phyloP scores from a whole-genome alignment of 1,140 invertebrate genomes.

The Drosophila lowei region DNA sequence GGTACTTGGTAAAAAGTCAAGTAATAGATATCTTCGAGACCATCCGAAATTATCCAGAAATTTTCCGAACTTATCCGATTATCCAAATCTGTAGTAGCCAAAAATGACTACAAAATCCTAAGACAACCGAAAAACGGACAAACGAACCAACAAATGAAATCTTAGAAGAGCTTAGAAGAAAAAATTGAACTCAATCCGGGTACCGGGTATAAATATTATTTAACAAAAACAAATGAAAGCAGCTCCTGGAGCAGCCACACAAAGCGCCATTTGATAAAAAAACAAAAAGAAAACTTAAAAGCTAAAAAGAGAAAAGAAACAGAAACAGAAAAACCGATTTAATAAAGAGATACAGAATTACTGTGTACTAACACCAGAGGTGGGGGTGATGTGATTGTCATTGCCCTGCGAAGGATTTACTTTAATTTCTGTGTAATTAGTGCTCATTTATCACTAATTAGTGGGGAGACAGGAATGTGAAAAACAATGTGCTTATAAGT shows the following conservation, averaged over 20 bases:
- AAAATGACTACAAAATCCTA: neutral
- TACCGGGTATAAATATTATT: conserved; percentile 3
- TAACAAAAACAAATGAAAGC: conserved; percentile 9
- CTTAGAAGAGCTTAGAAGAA: neutral
- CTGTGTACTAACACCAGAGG: too few relatives aligned
- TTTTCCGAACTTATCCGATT: conserved; percentile 1
- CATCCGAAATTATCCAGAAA: neutral
- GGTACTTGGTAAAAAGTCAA: conserved; percentile 12
- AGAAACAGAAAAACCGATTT: conserved; percentile 9
- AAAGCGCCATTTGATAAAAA: conserved; percentile 39
- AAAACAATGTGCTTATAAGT: conserved; percentile 47
- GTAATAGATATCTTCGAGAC: neutral
- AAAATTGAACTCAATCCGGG: neutral
- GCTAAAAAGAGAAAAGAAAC: neutral
- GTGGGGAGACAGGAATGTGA: conserved; percentile 41
- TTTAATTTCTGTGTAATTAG: conserved; percentile 55
- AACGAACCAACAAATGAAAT: neutral
- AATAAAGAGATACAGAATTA: conserved; percentile 8
- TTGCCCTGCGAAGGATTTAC: conserved; percentile 54
- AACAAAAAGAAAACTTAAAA: neutral
- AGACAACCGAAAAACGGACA: neutral
- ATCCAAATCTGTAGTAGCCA: neutral
- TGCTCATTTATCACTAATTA: conserved; percentile 49
- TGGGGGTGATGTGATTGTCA: conserved; percentile 10
- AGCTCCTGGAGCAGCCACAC: conserved; percentile 5